Conservation (phyloP, 2,113 vertebrate species). For the Cebus imitator region DNA sequence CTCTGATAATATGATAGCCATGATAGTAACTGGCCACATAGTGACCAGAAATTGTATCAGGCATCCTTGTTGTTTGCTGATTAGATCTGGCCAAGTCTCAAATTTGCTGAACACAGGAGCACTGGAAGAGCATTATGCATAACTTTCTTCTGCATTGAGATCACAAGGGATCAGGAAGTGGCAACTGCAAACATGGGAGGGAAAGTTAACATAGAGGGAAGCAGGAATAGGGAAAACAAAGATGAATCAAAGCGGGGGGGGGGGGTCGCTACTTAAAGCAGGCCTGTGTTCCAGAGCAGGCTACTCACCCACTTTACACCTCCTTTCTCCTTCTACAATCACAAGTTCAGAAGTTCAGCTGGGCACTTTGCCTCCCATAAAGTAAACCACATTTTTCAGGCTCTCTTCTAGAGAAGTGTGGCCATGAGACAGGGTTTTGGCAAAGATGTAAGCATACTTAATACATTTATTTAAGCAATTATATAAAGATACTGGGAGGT, state of each 20-base stretch:
- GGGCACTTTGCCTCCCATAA: background rate
- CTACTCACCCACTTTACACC: accelerated
- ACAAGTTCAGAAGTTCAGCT: background rate
- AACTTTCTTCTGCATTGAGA: background rate
- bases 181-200: background rate
- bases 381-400: background rate
- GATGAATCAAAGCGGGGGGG: background rate
- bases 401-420: background rate
- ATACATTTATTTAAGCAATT: background rate
- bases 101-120: background rate
- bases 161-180: background rate
- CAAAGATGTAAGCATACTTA: background rate
- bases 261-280: background rate
- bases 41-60: background rate
- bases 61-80: background rate
- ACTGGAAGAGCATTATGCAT: background rate
- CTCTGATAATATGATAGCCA: background rate
- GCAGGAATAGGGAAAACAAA: background rate
- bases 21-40: background rate
- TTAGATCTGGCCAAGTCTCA: background rate
- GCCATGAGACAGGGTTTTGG: background rate
- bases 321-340: background rate
- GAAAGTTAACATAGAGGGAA: no score
- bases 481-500: background rate
- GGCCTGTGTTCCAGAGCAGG: background rate